These are phyloP conservation scores for Thereuonema tuberculata DNA, from an alignment of 1,140 invertebrate genomes.

Conservation along the genomic window DNA sequence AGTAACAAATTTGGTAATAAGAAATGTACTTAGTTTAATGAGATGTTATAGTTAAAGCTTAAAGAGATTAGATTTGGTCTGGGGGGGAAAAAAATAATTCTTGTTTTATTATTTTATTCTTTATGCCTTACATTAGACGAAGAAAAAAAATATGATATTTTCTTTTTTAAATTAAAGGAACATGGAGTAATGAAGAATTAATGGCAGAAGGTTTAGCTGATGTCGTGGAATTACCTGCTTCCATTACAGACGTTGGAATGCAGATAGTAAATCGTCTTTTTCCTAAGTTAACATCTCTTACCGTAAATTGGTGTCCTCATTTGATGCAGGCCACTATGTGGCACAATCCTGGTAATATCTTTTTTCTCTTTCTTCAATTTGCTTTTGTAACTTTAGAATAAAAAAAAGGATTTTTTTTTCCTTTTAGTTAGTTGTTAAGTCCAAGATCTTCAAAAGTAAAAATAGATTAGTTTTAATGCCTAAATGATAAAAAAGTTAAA, in stretches of 20 bases:
- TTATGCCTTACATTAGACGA: too few species aligned
- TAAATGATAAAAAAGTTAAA: too few species aligned
- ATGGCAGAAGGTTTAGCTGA: constrained; percentile 21
- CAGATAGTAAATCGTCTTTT: constrained; percentile 23
- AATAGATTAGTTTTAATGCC: neutral
- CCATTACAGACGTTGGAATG: constrained; percentile 27
- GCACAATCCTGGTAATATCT: constrained; percentile 22
- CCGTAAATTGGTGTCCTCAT: constrained; percentile 26
- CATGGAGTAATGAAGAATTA: constrained; percentile 23
- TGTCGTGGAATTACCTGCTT: constrained; percentile 23
- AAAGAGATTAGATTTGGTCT: too few species aligned
- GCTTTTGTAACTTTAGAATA: neutral
- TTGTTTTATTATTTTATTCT: too few species aligned
- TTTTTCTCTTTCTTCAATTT: neutral
- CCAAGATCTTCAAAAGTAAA: neutral
- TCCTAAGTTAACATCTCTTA: constrained; percentile 17
- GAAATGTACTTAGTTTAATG: too few species aligned
- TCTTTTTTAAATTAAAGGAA: constrained; percentile 15
- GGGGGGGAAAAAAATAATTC: too few species aligned
- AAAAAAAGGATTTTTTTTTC: too few species aligned
- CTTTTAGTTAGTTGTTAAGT: neutral
- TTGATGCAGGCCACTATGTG: constrained; percentile 21
- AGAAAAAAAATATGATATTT: neutral
- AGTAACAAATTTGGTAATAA: too few species aligned
- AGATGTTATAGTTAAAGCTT: too few species aligned